Percentiles rank a stretch among this genome's conserved stretches.
phyloP scores from a whole-genome alignment of 2,888 invertebrate genomes.

The Cyclophora punctaria region DNA sequence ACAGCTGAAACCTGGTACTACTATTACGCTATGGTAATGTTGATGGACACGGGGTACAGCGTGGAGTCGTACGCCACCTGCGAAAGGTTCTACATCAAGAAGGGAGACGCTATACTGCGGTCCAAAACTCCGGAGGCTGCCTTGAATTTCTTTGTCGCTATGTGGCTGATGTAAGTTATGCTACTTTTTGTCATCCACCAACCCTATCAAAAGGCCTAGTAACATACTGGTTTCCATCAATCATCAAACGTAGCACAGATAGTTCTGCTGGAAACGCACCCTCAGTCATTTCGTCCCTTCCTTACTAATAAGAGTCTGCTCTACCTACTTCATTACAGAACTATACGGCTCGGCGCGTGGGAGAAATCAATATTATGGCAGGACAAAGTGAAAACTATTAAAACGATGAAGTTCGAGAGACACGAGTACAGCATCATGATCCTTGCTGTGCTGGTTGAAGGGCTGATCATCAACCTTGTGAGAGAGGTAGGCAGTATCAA shows the following conservation, averaged over 20 bases:
- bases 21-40: conserved; percentile 70
- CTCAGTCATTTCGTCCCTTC: too few species aligned
- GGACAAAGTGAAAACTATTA: conserved; percentile 48
- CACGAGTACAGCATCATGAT: conserved; percentile 57
- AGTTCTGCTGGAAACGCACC: too few species aligned
- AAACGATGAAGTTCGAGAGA: conserved; percentile 27
- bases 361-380: conserved; percentile 74
- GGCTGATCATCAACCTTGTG: conserved; percentile 69
- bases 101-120: conserved; percentile 59
- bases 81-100: conserved; percentile 70
- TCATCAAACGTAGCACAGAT: too few species aligned
- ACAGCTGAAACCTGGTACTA: conserved; percentile 76
- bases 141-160: conserved; percentile 68
- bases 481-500: conserved; percentile 41
- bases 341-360: conserved; percentile 73
- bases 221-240: too few species aligned
- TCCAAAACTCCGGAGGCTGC: conserved; percentile 70
- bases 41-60: conserved; percentile 76
- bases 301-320: too few species aligned
- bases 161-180: conserved; percentile 76
- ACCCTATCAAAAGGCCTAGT: too few species aligned
- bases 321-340: conserved; percentile 43
- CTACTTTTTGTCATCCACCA: too few species aligned
- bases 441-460: conserved; percentile 70
- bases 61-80: conserved; percentile 65